Percentiles rank a stretch among this genome's conserved stretches.
These are phyloP conservation scores for Drosophila mayri DNA, from an alignment of 1,140 invertebrate genomes.

Conservation along the genomic window DNA sequence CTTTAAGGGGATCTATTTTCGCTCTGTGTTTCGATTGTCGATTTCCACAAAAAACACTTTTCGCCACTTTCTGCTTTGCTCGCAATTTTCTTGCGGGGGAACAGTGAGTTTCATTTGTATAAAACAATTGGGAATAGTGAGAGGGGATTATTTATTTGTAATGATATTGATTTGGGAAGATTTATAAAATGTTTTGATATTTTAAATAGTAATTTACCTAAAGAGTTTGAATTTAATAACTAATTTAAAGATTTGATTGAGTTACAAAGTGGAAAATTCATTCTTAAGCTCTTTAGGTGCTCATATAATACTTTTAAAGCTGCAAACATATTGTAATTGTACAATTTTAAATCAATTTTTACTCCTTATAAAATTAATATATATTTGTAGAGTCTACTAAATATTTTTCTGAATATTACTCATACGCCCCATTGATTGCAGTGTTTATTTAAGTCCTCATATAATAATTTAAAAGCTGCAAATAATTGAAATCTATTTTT, in stretches of 20 bases:
- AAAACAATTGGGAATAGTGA: not conserved
- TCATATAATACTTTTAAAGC: not conserved
- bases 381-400: not conserved
- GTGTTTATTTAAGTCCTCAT: not conserved
- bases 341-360: not conserved
- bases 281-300: not conserved
- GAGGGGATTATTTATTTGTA: not conserved
- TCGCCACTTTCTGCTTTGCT: conserved; percentile 48
- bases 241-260: not conserved
- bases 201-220: no score
- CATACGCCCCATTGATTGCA: not conserved
- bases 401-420: not conserved
- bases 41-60: conserved; percentile 46
- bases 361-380: not conserved
- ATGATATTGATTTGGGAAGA: not conserved
- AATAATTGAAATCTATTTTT: not conserved
- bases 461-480: not conserved
- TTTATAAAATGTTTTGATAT: not conserved
- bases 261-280: not conserved
- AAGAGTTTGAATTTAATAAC: not conserved
- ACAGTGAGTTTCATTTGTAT: conserved; percentile 21
- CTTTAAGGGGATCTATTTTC: conserved; percentile 29
- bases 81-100: conserved; percentile 37
- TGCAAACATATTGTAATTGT: not conserved
- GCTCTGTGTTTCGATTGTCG: conserved; percentile 24